Evolutionary conservation across 2,113 vertebrate genomes (phyloP).

Genomic region (Chloroceryle aenea): DNA sequence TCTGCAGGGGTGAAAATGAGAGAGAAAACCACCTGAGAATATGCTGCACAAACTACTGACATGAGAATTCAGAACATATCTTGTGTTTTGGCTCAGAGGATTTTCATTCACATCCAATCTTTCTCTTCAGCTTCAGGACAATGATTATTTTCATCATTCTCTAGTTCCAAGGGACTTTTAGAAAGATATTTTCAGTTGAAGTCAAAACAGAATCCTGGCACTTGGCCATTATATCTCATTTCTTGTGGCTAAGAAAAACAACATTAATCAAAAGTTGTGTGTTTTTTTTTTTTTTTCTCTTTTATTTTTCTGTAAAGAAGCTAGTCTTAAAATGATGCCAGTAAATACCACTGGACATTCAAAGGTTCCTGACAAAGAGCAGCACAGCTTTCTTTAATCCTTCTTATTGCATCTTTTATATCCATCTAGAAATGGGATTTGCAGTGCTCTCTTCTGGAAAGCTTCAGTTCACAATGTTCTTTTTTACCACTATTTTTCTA

Average conservation of each 20-base stretch:
- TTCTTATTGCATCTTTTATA: conserved; percentile 34
- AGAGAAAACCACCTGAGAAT: neutral
- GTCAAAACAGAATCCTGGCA: conserved; percentile 51
- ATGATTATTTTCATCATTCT: conserved; percentile 57
- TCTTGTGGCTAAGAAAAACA: conserved; percentile 18
- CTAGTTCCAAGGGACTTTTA: conserved; percentile 33
- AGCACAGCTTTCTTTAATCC: conserved; percentile 39
- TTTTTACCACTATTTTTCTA: neutral
- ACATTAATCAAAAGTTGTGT: conserved; percentile 17
- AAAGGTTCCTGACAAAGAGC: conserved; percentile 44
- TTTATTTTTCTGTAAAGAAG: neutral
- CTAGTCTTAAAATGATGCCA: neutral
- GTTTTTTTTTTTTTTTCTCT: neutral
- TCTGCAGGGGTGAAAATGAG: conserved; percentile 72
- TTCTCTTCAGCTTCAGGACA: conserved; percentile 14
- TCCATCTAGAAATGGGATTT: conserved; percentile 31
- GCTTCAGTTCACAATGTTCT: neutral
- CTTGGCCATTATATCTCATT: conserved; percentile 21
- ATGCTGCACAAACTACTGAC: neutral
- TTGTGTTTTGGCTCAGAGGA: neutral
- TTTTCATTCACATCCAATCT: conserved; percentile 33
- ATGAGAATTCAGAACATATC: conserved; percentile 1
- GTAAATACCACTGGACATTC: conserved; percentile 31
- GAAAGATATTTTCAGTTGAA: conserved; percentile 47
- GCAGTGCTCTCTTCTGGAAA: neutral